Evolutionary conservation across 2,113 vertebrate genomes (phyloP), one percentile per base, ranked within the genome.

Genomic region (Dicentrarchus labrax): DNA sequence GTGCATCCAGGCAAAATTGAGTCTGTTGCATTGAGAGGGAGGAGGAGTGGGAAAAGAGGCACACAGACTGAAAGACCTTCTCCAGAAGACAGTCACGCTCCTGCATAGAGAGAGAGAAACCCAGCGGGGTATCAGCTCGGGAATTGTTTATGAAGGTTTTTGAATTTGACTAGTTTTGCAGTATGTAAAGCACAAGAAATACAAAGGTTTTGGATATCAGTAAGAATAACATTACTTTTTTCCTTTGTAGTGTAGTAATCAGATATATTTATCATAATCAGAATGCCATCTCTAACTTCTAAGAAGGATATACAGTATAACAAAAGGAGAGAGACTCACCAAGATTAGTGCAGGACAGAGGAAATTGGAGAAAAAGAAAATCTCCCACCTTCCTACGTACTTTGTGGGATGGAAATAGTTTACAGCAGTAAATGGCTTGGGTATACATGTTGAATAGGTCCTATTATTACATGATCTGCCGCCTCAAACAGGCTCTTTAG

Each of bases 231-330:
- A 83, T 59, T 85, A 39, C 30, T 74, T 50, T 85, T 90, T 83
- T 24, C 5, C 60, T 43, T 76, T 38, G 75, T 56, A 74, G 69
- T 30, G 13, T 41, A 22, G 57, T 85, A 89, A 92, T 91, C 88
- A 83, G 86, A 90, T 45, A 6, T 83, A 92, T 93, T 74, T 75
- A 86, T 92, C 87, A 89, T 80, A 45, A 70, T 36, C 17, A 45
- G 36, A 82, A 65, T 47, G 56, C 15, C 56, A 60, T 59, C n/a
- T 78, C 16, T 57, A 4, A 68, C 43, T 80, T 71, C 16, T 9
- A 54, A 51, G 47, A 72, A 69, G 19, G 50, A 68, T 50, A 76
- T 36, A 48, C 47, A 60, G 79, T 65, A 57, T 61, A 76, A 66
- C 38, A 66, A 51, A 4, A 8, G 54, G 59, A 72, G 22, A 16